Evolutionary conservation across 35 echinoderm and acorn worm genomes (phyloP).

Genomic region (Amphiura filiformis): DNA sequence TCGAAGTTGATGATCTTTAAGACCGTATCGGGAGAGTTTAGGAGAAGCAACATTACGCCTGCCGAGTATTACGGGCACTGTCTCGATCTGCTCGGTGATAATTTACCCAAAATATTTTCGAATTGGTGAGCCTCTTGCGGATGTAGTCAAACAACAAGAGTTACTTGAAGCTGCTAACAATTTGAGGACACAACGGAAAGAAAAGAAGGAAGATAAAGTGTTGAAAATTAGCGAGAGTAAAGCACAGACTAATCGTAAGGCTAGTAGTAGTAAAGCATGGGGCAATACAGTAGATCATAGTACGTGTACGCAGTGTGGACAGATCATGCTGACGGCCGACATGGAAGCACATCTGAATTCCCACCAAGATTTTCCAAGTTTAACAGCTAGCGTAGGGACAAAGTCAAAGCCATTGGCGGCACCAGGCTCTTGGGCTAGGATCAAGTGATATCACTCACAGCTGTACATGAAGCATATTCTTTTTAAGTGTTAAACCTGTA

Average conservation of each 20-base stretch:
- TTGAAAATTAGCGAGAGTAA: constrained; percentile 40
- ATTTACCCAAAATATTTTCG: constrained; percentile 77
- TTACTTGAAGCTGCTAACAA: constrained; percentile 61
- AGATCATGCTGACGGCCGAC: constrained; percentile 40
- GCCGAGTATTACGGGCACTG: constrained; percentile 70
- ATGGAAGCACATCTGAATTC: constrained; percentile 62
- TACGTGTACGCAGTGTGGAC: constrained; percentile 56
- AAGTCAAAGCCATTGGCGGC: constrained; percentile 8
- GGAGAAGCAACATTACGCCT: constrained; percentile 37
- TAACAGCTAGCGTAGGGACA: constrained; percentile 18
- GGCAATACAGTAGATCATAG: constrained; percentile 4
- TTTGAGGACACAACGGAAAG: neutral
- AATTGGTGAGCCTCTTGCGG: constrained; percentile 89
- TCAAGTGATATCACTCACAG: too few relatives aligned
- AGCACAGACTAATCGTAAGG: neutral
- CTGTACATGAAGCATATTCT: too few relatives aligned
- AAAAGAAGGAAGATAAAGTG: constrained; percentile 16
- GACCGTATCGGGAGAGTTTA: constrained; percentile 65
- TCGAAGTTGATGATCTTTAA: constrained; percentile 67
- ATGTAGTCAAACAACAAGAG: constrained; percentile 79
- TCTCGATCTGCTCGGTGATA: constrained; percentile 38
- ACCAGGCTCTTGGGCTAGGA: constrained; percentile 7
- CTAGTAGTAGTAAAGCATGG: constrained; percentile 15
- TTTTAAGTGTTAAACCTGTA: too few relatives aligned
- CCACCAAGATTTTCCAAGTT: constrained; percentile 72